These are phyloP conservation scores for Notothenia coriiceps DNA, from an alignment of 2,113 vertebrate genomes.

Conservation along the genomic window DNA sequence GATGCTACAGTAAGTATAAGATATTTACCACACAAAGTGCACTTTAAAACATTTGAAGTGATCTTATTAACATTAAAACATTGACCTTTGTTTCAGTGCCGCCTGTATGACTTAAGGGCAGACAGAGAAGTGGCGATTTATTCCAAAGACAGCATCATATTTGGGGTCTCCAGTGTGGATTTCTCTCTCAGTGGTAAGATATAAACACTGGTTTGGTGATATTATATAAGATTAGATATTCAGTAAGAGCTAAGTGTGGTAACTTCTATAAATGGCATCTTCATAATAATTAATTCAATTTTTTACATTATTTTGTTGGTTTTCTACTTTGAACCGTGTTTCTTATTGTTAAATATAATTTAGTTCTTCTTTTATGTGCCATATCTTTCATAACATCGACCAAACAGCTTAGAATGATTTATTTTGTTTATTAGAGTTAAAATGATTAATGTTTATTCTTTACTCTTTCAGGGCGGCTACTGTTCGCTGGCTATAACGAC, in stretches of 20 bases:
- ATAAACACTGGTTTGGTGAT: background rate
- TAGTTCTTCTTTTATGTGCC: too few species aligned
- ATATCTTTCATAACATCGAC: too few species aligned
- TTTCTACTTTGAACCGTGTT: too few species aligned
- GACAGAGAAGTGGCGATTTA: slow-evolving; percentile 99
- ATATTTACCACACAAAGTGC: background rate
- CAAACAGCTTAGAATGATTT: background rate
- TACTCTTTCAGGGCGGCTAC: slow-evolving; percentile 87
- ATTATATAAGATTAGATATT: too few species aligned
- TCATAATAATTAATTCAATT: too few species aligned
- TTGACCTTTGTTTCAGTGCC: slow-evolving; percentile 87
- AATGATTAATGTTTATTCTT: background rate
- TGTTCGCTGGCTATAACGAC: slow-evolving; percentile 97
- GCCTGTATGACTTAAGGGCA: slow-evolving; percentile 96
- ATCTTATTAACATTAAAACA: slow-evolving; percentile 1
- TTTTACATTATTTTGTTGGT: too few species aligned
- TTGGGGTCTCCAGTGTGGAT: slow-evolving; percentile 97
- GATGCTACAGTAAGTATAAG: slow-evolving; percentile 92
- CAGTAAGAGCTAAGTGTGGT: too few species aligned
- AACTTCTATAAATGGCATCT: too few species aligned
- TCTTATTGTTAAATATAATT: too few species aligned
- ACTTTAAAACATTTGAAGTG: background rate
- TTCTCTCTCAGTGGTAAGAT: slow-evolving; percentile 98
- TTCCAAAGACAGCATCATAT: slow-evolving; percentile 99
- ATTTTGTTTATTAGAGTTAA: background rate